These are phyloP conservation scores for Pectinophora gossypiella DNA, from an alignment of 1,140 invertebrate genomes.

Conservation along the genomic window DNA sequence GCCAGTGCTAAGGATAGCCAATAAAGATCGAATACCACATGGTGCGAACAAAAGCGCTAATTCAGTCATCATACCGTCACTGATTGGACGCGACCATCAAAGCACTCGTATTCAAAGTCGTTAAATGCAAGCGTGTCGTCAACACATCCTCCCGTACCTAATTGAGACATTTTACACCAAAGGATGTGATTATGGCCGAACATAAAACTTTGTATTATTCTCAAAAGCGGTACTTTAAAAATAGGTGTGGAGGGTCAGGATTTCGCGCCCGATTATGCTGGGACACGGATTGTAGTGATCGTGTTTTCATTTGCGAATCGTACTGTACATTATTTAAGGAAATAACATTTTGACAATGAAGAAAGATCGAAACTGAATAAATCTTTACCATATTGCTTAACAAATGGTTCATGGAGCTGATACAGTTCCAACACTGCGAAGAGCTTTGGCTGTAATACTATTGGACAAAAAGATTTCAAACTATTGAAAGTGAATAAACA, in stretches of 20 bases:
- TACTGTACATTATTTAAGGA: no score
- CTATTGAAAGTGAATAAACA: no score
- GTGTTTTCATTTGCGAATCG: no score
- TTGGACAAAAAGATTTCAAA: no score
- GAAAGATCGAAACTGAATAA: no score
- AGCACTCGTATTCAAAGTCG: conserved; percentile 45
- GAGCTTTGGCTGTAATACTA: no score
- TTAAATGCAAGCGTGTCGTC: conserved; percentile 53
- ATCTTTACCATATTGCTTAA: no score
- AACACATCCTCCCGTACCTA: conserved; percentile 63
- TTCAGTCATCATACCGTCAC: conserved; percentile 34
- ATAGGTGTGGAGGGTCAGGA: conserved; percentile 25
- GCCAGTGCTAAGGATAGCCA: no score
- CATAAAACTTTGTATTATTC: conserved; percentile 61
- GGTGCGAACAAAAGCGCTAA: conserved; percentile 21
- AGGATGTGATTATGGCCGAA: conserved; percentile 66
- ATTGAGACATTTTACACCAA: conserved; percentile 68
- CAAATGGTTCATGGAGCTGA: no score
- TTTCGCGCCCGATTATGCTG: background rate
- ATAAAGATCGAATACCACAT: no score
- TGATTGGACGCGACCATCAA: conserved; percentile 33
- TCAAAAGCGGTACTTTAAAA: conserved; percentile 48
- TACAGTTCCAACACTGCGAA: no score
- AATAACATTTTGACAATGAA: no score
- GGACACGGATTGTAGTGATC: background rate